Evolutionary conservation across 2,888 invertebrate genomes (phyloP).

Genomic region (Coenonympha arcania): DNA sequence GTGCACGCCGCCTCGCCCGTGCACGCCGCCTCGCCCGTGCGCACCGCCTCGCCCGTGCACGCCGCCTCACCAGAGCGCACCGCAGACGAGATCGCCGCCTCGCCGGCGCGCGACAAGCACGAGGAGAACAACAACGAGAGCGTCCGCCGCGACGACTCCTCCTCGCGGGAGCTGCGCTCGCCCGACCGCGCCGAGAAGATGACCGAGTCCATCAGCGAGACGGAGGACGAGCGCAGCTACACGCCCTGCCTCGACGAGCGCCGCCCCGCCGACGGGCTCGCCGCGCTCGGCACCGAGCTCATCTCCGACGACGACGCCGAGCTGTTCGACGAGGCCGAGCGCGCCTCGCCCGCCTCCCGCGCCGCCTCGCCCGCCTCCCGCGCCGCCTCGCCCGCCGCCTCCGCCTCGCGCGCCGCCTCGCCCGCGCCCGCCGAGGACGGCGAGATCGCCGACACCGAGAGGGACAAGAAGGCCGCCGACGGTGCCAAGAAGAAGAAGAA

Average conservation of each 20-base stretch:
- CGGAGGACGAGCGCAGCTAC: constrained; percentile 79
- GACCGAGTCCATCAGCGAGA: constrained; percentile 78
- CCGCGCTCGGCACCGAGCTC: constrained; percentile 81
- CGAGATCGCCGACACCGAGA: constrained; percentile 71
- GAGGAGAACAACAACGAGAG: constrained; percentile 17
- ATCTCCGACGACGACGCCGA: constrained; percentile 83
- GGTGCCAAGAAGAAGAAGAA: constrained; percentile 67
- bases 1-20: background rate
- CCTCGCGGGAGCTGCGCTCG: constrained; percentile 22
- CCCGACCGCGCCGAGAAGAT: constrained; percentile 40
- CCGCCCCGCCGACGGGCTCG: constrained; percentile 58
- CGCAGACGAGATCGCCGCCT: background rate
- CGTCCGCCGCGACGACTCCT: constrained; percentile 15
- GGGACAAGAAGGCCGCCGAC: constrained; percentile 39
- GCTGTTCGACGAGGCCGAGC: constrained; percentile 76
- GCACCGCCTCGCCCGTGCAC: too few species aligned
- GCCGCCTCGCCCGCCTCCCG: constrained; percentile 29
- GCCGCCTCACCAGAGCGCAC: background rate
- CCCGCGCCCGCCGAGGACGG: constrained; percentile 68
- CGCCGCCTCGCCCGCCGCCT: background rate
- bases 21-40: too few species aligned
- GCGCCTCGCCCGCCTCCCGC: constrained; percentile 56
- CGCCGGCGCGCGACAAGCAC: constrained; percentile 17
- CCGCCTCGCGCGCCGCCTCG: constrained; percentile 32
- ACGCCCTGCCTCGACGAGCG: constrained; percentile 82